Conservation (phyloP, 2,888 invertebrate species). For the Nezara viridula region DNA sequence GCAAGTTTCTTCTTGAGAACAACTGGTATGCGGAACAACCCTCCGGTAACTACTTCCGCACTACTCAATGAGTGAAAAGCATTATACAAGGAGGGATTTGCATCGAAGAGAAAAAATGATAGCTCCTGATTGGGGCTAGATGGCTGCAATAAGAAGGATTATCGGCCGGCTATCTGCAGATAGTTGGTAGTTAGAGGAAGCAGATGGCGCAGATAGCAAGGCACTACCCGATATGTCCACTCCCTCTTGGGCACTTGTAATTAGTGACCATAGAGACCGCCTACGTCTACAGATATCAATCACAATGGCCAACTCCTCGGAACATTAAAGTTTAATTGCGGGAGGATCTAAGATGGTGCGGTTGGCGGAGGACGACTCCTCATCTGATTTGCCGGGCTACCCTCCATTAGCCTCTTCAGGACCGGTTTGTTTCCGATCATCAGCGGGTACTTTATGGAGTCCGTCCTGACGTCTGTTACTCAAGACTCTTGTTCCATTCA, state of each 20-base stretch:
- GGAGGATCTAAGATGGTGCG: slow-evolving; percentile 7
- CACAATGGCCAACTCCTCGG: background rate
- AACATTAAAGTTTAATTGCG: slow-evolving; percentile 21
- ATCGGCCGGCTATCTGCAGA: background rate
- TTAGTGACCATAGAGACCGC: slow-evolving; percentile 40
- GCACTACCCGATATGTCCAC: slow-evolving; percentile 15
- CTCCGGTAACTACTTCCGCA: background rate
- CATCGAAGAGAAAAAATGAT: slow-evolving; percentile 2
- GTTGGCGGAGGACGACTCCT: slow-evolving; percentile 1
- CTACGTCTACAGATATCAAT: slow-evolving; percentile 12
- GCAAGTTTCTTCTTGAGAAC: background rate
- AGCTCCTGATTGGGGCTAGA: background rate
- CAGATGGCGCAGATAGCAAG: slow-evolving; percentile 1
- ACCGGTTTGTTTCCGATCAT: background rate
- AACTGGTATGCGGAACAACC: background rate
- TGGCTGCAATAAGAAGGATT: background rate
- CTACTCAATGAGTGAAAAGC: background rate
- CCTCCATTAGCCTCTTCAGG: background rate
- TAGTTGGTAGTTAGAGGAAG: background rate
- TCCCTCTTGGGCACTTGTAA: background rate
- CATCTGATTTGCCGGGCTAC: background rate
- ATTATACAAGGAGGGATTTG: background rate
- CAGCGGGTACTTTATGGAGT: slow-evolving; percentile 3
- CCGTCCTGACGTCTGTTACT: background rate
- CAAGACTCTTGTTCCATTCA: background rate